Conservation (phyloP, 2,797 vertebrate species). For the Arctocebus calabarensis region DNA sequence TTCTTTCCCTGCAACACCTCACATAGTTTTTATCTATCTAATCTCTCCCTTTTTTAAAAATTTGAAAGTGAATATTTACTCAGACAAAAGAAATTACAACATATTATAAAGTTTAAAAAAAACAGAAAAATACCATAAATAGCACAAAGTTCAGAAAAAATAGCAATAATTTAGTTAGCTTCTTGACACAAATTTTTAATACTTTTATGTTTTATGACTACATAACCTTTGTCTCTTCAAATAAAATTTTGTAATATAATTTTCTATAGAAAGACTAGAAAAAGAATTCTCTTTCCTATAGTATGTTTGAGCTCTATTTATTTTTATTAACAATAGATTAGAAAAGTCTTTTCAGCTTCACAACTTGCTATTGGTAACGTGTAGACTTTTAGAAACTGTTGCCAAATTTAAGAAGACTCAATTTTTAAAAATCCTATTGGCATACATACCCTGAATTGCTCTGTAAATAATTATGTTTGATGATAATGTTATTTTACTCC, state of each 20-base stretch:
- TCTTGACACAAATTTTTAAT: not conserved
- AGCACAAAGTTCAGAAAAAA: constrained; percentile 9
- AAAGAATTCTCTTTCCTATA: constrained; percentile 40
- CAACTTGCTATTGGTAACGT: constrained; percentile 8
- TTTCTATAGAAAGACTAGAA: not conserved
- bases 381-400: not conserved
- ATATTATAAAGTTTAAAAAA: constrained; percentile 33
- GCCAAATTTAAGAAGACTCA: constrained; percentile 23
- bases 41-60: not conserved
- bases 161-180: not conserved
- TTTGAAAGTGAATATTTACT: constrained; percentile 22
- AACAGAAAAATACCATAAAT: not conserved
- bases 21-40: not conserved
- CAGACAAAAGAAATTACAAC: constrained; percentile 10
- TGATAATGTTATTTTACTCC: not conserved
- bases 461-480: constrained; percentile 3
- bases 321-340: constrained; percentile 16
- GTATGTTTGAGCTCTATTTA: not conserved
- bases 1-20: not conserved
- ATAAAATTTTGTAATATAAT: constrained; percentile 7
- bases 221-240: constrained; percentile 9
- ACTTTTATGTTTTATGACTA: not conserved
- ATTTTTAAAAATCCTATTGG: not conserved
- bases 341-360: not conserved
- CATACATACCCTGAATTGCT: not conserved